These are phyloP conservation scores for Hypotaenidia philippensis DNA, from an alignment of 2,797 vertebrate species.

Conservation along the genomic window DNA sequence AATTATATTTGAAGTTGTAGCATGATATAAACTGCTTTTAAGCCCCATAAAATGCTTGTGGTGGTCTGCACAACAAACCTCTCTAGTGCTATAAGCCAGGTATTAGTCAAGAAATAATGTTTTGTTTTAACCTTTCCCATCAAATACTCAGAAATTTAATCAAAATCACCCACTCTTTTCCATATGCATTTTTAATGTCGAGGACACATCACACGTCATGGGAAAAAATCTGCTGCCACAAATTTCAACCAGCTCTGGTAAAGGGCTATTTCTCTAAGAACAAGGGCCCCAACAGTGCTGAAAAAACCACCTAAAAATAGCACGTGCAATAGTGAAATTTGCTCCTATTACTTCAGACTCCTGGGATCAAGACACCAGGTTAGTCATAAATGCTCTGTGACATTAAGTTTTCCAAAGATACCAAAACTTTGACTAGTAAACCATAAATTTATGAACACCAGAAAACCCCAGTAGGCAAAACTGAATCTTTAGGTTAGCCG, in stretches of 20 bases:
- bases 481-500: not conserved
- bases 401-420: constrained; percentile 52
- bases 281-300: not conserved
- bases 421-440: constrained; percentile 32
- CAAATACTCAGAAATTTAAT: constrained; percentile 29
- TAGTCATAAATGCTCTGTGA: constrained; percentile 45
- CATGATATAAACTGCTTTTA: constrained; percentile 45
- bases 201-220: constrained; percentile 2
- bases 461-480: constrained; percentile 11
- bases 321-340: not conserved
- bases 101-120: constrained; percentile 45
- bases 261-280: constrained; percentile 4
- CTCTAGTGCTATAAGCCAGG: constrained; percentile 1
- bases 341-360: constrained; percentile 51
- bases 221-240: not conserved
- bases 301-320: constrained; percentile 19
- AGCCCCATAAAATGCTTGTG: constrained; percentile 31
- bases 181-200: constrained; percentile 8
- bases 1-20: constrained; percentile 43
- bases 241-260: not conserved
- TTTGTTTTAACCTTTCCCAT: constrained; percentile 40
- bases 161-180: constrained; percentile 24
- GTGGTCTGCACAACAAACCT: constrained; percentile 39
- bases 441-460: not conserved
- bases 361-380: constrained; percentile 30